phyloP scores from a whole-genome alignment of 2,797 vertebrate species.

The Choloepus didactylus region DNA sequence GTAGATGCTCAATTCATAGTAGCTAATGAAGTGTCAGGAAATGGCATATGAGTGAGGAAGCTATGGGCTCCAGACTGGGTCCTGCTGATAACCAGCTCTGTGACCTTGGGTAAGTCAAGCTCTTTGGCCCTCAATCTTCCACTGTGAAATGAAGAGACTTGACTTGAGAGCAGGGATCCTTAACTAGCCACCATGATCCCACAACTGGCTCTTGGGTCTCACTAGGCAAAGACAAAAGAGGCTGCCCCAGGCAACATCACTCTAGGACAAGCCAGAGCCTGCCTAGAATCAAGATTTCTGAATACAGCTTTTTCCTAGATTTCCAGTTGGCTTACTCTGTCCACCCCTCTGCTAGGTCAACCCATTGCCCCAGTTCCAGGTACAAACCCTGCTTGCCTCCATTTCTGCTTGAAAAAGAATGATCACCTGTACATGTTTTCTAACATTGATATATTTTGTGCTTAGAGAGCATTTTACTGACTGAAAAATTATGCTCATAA shows the following conservation, averaged over 20 bases:
- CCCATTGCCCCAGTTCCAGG: neutral
- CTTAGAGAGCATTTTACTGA: neutral
- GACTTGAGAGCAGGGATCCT: neutral
- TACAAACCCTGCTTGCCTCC: neutral
- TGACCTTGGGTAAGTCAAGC: neutral
- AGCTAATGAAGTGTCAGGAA: neutral
- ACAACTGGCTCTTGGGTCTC: neutral
- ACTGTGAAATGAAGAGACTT: neutral
- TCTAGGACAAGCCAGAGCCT: neutral
- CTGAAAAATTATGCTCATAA: slow-evolving; percentile 28
- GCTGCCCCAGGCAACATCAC: neutral
- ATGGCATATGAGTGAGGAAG: neutral
- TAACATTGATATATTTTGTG: neutral
- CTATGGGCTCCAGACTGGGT: neutral
- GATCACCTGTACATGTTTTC: neutral
- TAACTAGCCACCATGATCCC: neutral
- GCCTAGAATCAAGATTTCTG: neutral
- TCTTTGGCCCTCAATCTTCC: neutral
- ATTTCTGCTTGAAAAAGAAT: neutral
- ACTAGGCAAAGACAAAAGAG: neutral
- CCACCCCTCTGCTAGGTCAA: neutral
- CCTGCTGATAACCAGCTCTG: neutral
- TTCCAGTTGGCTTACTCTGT: neutral
- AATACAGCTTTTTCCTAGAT: neutral
- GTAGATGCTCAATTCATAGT: neutral